Conservation (phyloP, 2,797 vertebrate genomes). For the Miichthys miiuy region DNA sequence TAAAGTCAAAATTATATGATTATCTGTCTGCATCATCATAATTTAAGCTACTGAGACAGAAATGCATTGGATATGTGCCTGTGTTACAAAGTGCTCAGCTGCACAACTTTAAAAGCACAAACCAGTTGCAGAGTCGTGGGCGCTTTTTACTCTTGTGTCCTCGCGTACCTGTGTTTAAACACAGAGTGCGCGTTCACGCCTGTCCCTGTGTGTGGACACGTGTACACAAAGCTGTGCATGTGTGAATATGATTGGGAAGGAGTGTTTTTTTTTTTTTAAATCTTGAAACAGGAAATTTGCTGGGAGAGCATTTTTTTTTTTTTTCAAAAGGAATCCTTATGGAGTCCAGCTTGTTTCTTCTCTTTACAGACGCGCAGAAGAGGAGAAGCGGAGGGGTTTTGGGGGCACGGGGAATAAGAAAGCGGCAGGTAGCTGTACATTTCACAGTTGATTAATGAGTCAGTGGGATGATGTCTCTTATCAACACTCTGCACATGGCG, state of each 20-base stretch:
- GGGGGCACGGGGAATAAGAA: slow-evolving; percentile 78
- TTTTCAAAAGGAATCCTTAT: slow-evolving; percentile 57
- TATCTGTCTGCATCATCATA: slow-evolving; percentile 55
- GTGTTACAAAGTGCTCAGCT: slow-evolving; percentile 33
- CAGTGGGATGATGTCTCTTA: slow-evolving; percentile 86
- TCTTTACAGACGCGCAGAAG: slow-evolving; percentile 52
- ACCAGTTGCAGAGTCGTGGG: slow-evolving; percentile 21
- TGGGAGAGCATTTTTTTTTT: slow-evolving; percentile 55
- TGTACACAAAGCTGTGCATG: slow-evolving; percentile 30
- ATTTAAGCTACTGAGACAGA: slow-evolving; percentile 63
- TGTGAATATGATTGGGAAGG: slow-evolving; percentile 41
- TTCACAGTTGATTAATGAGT: slow-evolving; percentile 87
- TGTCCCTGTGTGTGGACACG: slow-evolving; percentile 29
- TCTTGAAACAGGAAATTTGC: slow-evolving; percentile 70
- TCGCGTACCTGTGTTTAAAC: slow-evolving; percentile 29
- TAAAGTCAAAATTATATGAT: slow-evolving; percentile 59
- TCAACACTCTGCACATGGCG: slow-evolving; percentile 83
- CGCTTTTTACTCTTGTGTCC: slow-evolving; percentile 20
- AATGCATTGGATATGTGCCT: slow-evolving; percentile 25
- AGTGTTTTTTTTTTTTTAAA: not conserved
- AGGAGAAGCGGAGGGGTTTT: slow-evolving; percentile 64
- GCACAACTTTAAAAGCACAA: slow-evolving; percentile 41
- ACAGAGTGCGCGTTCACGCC: not conserved
- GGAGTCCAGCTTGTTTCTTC: slow-evolving; percentile 78
- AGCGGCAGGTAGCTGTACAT: slow-evolving; percentile 83